Conservation (phyloP, 2,113 vertebrate species). For the Hydropotes inermis region DNA sequence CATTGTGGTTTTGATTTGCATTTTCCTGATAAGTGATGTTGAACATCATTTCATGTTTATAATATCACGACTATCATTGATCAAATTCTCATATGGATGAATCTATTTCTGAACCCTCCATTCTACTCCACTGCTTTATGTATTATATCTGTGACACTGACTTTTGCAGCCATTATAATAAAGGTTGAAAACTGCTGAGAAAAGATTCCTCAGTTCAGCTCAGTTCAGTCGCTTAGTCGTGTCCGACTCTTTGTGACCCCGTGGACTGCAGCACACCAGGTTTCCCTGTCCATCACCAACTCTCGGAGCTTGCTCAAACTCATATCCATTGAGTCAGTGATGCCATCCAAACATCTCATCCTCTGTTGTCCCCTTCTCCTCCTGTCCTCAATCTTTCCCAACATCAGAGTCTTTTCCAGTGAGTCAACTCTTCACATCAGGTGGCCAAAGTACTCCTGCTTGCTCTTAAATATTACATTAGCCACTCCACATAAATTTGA, state of each 20-base stretch:
- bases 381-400: background rate
- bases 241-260: background rate
- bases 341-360: background rate
- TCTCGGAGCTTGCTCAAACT: background rate
- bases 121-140: background rate
- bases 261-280: background rate
- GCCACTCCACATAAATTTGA: background rate
- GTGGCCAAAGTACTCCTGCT: background rate
- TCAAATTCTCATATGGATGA: background rate
- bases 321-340: background rate
- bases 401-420: background rate
- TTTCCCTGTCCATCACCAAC: background rate
- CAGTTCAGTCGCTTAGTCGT: background rate
- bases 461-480: background rate
- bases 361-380: background rate
- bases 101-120: background rate
- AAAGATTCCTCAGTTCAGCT: background rate
- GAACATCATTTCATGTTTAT: background rate
- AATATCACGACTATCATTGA: background rate
- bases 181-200: background rate
- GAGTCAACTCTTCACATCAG: background rate
- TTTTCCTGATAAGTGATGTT: background rate
- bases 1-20: background rate
- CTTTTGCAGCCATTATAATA: background rate
- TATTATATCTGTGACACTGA: background rate